Conservation (phyloP, 2,797 vertebrate genomes). For the Macropodus opercularis region DNA sequence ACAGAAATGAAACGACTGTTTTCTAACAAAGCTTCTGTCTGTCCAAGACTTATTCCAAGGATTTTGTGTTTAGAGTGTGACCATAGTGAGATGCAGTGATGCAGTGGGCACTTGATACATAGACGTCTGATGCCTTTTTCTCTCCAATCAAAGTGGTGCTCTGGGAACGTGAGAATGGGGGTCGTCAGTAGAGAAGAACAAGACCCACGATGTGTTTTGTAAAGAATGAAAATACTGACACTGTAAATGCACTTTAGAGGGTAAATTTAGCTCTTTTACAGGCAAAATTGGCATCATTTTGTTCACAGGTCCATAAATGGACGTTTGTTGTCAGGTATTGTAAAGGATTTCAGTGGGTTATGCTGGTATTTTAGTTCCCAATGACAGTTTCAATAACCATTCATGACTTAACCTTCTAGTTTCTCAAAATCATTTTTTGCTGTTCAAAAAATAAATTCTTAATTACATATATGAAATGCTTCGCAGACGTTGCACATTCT, state of each 20-base stretch:
- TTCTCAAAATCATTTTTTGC: constrained; percentile 70
- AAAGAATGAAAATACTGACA: constrained; percentile 81
- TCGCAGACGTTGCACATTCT: constrained; percentile 96
- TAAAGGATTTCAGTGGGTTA: constrained; percentile 67
- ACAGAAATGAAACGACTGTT: constrained; percentile 29
- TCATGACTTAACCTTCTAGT: constrained; percentile 78
- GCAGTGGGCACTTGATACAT: constrained; percentile 56
- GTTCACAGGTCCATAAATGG: constrained; percentile 53
- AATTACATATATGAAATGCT: constrained; percentile 93
- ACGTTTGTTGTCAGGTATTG: constrained; percentile 72
- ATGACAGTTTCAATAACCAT: constrained; percentile 84
- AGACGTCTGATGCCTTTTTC: constrained; percentile 66
- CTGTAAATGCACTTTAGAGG: constrained; percentile 88
- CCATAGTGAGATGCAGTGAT: not conserved
- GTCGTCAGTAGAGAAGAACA: constrained; percentile 25
- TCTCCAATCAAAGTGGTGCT: constrained; percentile 74
- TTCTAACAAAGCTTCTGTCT: constrained; percentile 30
- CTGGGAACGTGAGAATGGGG: constrained; percentile 42
- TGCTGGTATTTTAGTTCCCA: constrained; percentile 73
- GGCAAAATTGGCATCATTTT: constrained; percentile 70
- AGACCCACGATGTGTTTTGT: constrained; percentile 67
- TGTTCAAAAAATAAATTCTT: constrained; percentile 68
- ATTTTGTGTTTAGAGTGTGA: constrained; percentile 39
- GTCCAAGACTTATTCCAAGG: constrained; percentile 22
- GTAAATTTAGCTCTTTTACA: constrained; percentile 72